Percentiles rank a stretch among this genome's conserved stretches.
Conservation (phyloP, 2,888 invertebrate species). For the Trachelus stipa region DNA sequence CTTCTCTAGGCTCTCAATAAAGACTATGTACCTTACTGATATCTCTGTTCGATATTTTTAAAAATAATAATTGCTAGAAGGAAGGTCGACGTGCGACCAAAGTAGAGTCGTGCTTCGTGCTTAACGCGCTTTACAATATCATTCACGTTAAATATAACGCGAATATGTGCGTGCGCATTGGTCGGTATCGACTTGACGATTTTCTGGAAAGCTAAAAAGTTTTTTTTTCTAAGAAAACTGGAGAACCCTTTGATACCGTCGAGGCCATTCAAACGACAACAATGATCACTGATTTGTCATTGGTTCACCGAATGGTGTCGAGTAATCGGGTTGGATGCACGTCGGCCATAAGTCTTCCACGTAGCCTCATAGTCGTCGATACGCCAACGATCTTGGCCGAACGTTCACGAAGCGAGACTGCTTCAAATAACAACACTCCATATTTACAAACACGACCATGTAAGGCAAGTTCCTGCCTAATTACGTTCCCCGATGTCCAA, state of each 20-base stretch:
- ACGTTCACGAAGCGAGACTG: constrained; percentile 41
- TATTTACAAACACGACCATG: constrained; percentile 64
- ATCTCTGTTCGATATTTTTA: neutral
- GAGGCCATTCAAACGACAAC: neutral
- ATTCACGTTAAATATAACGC: neutral
- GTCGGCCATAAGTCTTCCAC: constrained; percentile 26
- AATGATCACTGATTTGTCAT: constrained; percentile 2
- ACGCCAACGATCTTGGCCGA: constrained; percentile 48
- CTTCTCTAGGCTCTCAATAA: constrained; percentile 6
- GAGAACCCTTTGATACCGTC: neutral
- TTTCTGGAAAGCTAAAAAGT: neutral
- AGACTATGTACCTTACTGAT: constrained; percentile 6
- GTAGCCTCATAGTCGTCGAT: constrained; percentile 32
- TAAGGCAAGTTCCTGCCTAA: constrained; percentile 53
- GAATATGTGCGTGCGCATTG: neutral
- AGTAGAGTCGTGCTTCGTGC: neutral
- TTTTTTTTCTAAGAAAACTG: neutral
- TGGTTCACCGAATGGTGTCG: constrained; percentile 8
- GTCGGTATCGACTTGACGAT: neutral
- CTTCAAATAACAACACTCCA: constrained; percentile 41
- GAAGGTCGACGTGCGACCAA: neutral
- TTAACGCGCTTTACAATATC: neutral
- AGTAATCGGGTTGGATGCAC: constrained; percentile 5
- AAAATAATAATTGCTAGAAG: neutral
- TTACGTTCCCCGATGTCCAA: constrained; percentile 32